phyloP scores from a whole-genome alignment of 1,140 invertebrate genomes.

The Brachionus plicatilis region DNA sequence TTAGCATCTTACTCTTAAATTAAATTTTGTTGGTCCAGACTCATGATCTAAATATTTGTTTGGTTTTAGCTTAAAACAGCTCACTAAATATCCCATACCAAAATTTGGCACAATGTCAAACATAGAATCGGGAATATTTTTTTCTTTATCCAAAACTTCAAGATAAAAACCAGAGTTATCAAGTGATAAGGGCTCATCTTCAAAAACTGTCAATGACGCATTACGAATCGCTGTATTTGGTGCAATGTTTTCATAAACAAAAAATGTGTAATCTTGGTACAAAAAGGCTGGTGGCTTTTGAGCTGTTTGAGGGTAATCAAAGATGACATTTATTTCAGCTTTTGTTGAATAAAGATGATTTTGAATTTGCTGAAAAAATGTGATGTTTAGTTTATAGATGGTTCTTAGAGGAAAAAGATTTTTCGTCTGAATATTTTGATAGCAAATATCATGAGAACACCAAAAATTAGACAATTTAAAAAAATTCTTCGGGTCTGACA shows the following conservation, averaged over 20 bases:
- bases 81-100: not conserved
- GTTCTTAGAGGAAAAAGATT: not conserved
- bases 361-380: not conserved
- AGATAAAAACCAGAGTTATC: slow-evolving; percentile 11
- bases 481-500: not conserved
- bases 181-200: not conserved
- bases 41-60: not conserved
- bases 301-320: not conserved
- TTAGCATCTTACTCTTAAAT: not conserved
- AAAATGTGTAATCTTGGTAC: not conserved
- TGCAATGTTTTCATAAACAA: not conserved
- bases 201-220: not conserved
- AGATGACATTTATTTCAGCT: not conserved
- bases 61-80: not conserved
- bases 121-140: not conserved
- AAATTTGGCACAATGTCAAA: slow-evolving; percentile 16
- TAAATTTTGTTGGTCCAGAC: not conserved
- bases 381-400: not conserved
- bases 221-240: not conserved
- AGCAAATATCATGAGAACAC: not conserved
- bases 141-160: not conserved
- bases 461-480: not conserved
- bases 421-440: not conserved
- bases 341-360: not conserved
- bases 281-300: not conserved